Evolutionary conservation across 1,140 invertebrate species (phyloP).

Genomic region (Doryteuthis pealeii): DNA sequence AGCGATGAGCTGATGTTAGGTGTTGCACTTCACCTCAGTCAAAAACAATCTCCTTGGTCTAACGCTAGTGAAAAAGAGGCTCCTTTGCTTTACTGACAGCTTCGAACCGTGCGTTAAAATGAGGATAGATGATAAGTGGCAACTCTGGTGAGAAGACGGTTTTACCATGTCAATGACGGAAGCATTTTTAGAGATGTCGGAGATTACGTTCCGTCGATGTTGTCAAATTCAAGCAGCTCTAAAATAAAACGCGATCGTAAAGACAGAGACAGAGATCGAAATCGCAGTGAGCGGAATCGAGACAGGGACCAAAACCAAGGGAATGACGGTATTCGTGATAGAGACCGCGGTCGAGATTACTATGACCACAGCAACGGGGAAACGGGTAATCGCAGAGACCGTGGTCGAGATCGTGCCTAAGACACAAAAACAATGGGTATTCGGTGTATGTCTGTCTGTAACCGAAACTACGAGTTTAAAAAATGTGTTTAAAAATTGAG

Average conservation of each 20-base stretch:
- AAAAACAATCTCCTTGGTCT: no score
- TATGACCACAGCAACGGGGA: conserved; percentile 33
- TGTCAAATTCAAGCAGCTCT: conserved; percentile 21
- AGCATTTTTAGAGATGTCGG: conserved; percentile 92
- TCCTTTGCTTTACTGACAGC: no score
- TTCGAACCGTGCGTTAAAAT: no score
- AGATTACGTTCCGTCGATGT: conserved; percentile 77
- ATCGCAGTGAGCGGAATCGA: conserved; percentile 29
- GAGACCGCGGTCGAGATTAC: conserved; percentile 29
- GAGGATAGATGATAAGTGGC: no score
- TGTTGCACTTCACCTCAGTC: no score
- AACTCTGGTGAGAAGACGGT: not conserved
- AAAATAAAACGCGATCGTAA: conserved; percentile 54
- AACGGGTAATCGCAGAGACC: conserved; percentile 27
- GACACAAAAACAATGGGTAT: no score
- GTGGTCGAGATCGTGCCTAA: conserved; percentile 30
- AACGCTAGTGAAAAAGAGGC: no score
- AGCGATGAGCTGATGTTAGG: no score
- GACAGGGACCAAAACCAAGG: not conserved
- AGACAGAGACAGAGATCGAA: conserved; percentile 36
- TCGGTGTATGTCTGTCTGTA: no score
- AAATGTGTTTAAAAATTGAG: no score
- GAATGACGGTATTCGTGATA: conserved; percentile 31
- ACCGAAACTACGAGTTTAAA: no score
- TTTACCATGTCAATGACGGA: conserved; percentile 4